A percentile compares a stretch with the other conserved stretches of the same genome.
Evolutionary conservation across 2,797 vertebrate species (phyloP).

Genomic region (Champsocephalus esox): DNA sequence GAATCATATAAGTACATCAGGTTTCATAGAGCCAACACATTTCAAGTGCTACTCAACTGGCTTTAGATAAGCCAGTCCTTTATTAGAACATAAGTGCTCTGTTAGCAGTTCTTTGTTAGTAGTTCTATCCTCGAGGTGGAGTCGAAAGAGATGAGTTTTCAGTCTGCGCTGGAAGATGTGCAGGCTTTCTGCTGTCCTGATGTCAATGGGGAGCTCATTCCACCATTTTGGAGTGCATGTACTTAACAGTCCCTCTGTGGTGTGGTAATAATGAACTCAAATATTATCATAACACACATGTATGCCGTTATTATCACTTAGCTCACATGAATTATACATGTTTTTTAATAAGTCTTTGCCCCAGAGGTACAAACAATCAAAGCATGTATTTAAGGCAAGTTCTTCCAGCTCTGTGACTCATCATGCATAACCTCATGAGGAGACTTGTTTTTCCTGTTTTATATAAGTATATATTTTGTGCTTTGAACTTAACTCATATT

Average conservation of each 20-base stretch:
- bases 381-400: conserved; percentile 21
- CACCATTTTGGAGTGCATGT: too few relatives aligned
- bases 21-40: too few relatives aligned
- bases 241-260: conserved; percentile 27
- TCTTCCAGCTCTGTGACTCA: conserved; percentile 13
- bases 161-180: too few relatives aligned
- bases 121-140: too few relatives aligned
- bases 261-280: conserved; percentile 35
- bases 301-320: conserved; percentile 56
- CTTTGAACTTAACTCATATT: background rate
- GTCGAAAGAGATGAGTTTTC: too few relatives aligned
- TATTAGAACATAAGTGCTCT: too few relatives aligned
- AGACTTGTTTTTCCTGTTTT: background rate
- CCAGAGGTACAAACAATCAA: conserved; percentile 41
- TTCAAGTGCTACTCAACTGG: too few relatives aligned
- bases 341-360: conserved; percentile 41
- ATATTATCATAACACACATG: conserved; percentile 44
- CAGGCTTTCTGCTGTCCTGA: too few relatives aligned
- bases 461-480: background rate
- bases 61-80: too few relatives aligned
- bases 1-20: too few relatives aligned
- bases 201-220: too few relatives aligned
- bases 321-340: conserved; percentile 58
- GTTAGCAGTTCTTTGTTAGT: too few relatives aligned
- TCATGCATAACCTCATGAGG: background rate